phyloP scores from a whole-genome alignment of 2,113 vertebrate species.

The Lota lota region DNA sequence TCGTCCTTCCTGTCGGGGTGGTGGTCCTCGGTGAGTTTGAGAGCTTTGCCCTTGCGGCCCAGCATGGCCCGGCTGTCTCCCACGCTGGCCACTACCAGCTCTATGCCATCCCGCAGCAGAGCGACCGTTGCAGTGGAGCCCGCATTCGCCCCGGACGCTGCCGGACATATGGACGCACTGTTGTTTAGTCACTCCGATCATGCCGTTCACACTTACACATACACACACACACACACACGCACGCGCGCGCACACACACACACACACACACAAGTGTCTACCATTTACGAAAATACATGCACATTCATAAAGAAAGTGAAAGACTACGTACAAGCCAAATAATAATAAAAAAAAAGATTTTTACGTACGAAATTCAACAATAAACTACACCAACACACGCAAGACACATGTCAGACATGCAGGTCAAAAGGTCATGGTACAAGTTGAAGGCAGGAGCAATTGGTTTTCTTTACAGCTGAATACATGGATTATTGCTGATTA shows the following conservation, averaged over 20 bases:
- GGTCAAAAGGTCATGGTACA: constrained; percentile 37
- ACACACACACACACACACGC: constrained; percentile 29
- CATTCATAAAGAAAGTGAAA: too few species aligned
- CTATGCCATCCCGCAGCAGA: constrained; percentile 90
- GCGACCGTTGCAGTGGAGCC: constrained; percentile 96
- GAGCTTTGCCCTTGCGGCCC: constrained; percentile 89
- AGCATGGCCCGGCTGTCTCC: constrained; percentile 95
- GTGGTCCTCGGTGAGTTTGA: constrained; percentile 94
- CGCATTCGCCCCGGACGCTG: constrained; percentile 77
- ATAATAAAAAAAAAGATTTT: constrained; percentile 12
- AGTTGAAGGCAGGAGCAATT: constrained; percentile 25
- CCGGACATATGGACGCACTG: neutral
- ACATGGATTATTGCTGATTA: too few species aligned
- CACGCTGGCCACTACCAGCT: constrained; percentile 93
- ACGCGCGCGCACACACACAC: constrained; percentile 34
- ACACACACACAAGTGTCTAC: constrained; percentile 3
- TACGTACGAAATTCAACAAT: constrained; percentile 40
- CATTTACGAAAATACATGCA: too few species aligned
- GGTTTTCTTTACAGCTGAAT: too few species aligned
- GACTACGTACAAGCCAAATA: too few species aligned
- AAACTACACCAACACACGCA: constrained; percentile 9
- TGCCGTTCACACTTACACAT: constrained; percentile 17
- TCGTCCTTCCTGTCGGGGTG: constrained; percentile 97
- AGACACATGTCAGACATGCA: constrained; percentile 58
- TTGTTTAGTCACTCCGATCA: constrained; percentile 1